A percentile compares a stretch with the other conserved stretches of the same genome.
These are phyloP conservation scores for Propithecus coquereli DNA, from an alignment of 2,113 vertebrate genomes.

Conservation along the genomic window DNA sequence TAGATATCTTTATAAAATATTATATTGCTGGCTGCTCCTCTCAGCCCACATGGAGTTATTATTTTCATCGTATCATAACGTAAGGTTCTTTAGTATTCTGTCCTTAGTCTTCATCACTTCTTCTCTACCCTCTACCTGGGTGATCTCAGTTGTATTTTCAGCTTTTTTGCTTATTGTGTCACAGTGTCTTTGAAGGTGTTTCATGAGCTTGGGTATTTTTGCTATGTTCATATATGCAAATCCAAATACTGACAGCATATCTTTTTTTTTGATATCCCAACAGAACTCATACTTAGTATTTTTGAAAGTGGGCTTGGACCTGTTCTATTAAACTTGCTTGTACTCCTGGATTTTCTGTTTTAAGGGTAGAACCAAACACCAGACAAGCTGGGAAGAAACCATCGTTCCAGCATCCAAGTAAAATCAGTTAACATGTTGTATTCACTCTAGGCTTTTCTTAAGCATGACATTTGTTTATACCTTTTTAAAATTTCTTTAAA, in stretches of 20 bases:
- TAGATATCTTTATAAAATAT: background rate
- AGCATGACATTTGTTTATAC: background rate
- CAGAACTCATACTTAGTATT: background rate
- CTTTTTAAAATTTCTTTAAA: background rate
- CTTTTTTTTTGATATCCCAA: background rate
- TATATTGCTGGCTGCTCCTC: background rate
- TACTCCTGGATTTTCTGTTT: background rate
- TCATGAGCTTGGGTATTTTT: background rate
- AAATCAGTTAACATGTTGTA: background rate
- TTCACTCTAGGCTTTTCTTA: background rate
- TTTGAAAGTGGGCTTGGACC: background rate
- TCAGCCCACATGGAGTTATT: background rate
- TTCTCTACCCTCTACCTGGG: background rate
- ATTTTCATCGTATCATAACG: background rate
- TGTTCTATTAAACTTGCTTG: background rate
- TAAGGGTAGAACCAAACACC: background rate
- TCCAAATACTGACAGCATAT: background rate
- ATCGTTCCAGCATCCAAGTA: background rate
- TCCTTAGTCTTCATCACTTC: background rate
- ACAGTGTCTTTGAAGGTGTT: background rate
- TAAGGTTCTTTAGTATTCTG: background rate
- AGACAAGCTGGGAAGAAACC: background rate
- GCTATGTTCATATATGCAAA: background rate
- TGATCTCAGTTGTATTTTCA: background rate
- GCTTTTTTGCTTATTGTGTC: background rate